A percentile compares a stretch with the other conserved stretches of the same genome.
These are phyloP conservation scores for Heliconius melpomene DNA, from an alignment of 1,140 invertebrate species.

Conservation along the genomic window DNA sequence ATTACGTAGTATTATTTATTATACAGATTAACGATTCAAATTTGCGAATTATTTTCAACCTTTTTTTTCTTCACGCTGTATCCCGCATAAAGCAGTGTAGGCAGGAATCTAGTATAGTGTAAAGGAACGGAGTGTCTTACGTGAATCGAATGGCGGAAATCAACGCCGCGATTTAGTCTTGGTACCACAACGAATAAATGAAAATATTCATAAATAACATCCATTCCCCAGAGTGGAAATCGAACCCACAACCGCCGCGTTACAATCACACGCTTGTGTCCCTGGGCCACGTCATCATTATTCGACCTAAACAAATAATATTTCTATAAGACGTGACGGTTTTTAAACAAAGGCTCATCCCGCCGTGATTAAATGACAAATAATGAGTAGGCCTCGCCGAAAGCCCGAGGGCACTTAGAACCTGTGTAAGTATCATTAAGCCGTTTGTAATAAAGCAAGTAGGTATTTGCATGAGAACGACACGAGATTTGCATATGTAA, in stretches of 20 bases:
- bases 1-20: not conserved
- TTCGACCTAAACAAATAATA: constrained; percentile 19
- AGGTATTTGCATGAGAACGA: constrained; percentile 74
- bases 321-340: constrained; percentile 19
- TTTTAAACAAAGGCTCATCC: constrained; percentile 40
- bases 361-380: constrained; percentile 51
- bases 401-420: constrained; percentile 56
- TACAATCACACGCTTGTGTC: no score
- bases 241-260: no score
- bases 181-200: no score
- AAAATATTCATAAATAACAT: no score
- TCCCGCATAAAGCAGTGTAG: no score
- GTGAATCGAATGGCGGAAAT: no score
- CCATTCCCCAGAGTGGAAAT: no score
- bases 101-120: no score
- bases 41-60: not conserved
- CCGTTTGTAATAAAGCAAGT: constrained; percentile 75
- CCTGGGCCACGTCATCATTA: no score
- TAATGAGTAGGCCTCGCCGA: constrained; percentile 52
- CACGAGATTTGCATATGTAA: constrained; percentile 75
- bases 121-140: no score
- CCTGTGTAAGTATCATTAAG: constrained; percentile 73
- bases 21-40: not conserved
- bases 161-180: no score
- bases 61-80: no score